Evolutionary conservation across 2,113 vertebrate genomes (phyloP).

Genomic region (Lagenorhynchus albirostris): DNA sequence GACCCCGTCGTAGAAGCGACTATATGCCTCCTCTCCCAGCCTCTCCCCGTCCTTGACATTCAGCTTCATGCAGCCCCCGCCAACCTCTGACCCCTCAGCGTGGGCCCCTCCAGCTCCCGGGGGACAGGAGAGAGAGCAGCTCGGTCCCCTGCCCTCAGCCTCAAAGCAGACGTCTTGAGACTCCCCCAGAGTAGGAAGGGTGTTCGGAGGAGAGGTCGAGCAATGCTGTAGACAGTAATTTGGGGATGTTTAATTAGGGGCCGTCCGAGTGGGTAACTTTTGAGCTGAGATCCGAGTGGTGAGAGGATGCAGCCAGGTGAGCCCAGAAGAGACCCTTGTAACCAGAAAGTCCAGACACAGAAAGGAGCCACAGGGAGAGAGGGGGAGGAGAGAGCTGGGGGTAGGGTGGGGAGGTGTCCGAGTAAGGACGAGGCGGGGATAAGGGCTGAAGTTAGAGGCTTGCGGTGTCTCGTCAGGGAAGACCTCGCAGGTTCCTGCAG

Average conservation of each 20-base stretch:
- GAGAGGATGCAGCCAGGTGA: not conserved
- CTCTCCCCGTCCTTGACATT: not conserved
- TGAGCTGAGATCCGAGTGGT: not conserved
- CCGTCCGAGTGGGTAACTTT: not conserved
- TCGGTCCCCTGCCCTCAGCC: not conserved
- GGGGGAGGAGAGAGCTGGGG: accelerated
- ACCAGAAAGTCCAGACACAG: not conserved
- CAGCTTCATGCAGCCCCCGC: accelerated
- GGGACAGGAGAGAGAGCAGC: not conserved
- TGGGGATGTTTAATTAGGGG: not conserved
- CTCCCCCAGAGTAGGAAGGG: not conserved
- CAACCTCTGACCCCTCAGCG: accelerated
- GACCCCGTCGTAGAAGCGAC: accelerated
- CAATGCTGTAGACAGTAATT: not conserved
- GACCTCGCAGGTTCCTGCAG: not conserved
- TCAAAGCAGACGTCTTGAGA: not conserved
- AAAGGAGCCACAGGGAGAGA: not conserved
- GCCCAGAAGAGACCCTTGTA: not conserved
- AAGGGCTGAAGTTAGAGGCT: not conserved
- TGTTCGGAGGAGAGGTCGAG: too few species aligned
- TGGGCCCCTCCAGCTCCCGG: not conserved
- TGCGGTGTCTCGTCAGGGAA: accelerated
- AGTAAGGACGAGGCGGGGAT: not conserved
- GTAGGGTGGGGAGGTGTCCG: too few species aligned
- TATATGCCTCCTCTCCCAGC: not conserved